Conservation (phyloP, 1,140 invertebrate species). For the Trachymyrmex septentrionalis region DNA sequence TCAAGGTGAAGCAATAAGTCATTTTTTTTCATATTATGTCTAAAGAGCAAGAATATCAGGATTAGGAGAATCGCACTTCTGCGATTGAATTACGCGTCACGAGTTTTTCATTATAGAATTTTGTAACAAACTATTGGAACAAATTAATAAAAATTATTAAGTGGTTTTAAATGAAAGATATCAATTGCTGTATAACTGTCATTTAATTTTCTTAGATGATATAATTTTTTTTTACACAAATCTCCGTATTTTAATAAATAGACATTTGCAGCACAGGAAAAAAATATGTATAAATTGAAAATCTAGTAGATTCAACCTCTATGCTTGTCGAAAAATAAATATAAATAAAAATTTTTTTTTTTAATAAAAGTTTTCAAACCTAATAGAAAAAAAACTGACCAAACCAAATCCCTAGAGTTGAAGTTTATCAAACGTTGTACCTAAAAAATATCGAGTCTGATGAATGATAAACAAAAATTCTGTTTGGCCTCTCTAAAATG, state of each 20-base stretch:
- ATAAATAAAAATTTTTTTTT: too few relatives aligned
- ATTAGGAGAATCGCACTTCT: not conserved
- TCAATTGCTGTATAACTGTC: not conserved
- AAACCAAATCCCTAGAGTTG: too few relatives aligned
- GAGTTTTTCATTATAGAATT: not conserved
- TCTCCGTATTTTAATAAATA: not conserved
- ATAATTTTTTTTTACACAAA: not conserved
- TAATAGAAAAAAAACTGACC: too few relatives aligned
- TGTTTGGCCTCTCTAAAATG: too few relatives aligned
- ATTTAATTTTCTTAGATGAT: not conserved
- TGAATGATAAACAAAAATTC: too few relatives aligned
- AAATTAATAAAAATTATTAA: not conserved
- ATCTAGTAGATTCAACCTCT: too few relatives aligned
- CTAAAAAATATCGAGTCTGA: too few relatives aligned
- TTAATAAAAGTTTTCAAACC: too few relatives aligned
- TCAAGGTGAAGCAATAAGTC: constrained; percentile 35
- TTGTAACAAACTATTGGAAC: not conserved
- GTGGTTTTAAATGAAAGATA: not conserved
- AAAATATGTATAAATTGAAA: too few relatives aligned
- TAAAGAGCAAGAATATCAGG: not conserved
- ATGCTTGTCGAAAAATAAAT: too few relatives aligned
- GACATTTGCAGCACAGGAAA: not conserved
- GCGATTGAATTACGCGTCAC: not conserved
- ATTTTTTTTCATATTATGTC: not conserved
- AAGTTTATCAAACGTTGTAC: too few relatives aligned